These are phyloP conservation scores for Rhinoderma darwinii DNA, from an alignment of 2,113 vertebrate species.

Conservation along the genomic window DNA sequence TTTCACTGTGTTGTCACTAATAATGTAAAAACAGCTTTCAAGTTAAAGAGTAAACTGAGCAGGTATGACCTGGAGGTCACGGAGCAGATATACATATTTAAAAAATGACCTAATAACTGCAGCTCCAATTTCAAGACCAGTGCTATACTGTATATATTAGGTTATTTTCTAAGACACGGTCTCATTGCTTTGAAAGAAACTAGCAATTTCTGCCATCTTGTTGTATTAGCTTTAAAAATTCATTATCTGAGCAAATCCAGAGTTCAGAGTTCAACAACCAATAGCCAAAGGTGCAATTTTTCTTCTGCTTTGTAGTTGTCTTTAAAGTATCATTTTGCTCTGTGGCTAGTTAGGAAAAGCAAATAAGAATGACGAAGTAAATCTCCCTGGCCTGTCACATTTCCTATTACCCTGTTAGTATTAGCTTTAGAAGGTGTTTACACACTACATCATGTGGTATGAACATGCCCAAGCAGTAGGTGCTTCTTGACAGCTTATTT, in stretches of 20 bases:
- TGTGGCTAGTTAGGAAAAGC: constrained; percentile 34
- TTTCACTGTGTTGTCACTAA: constrained; percentile 47
- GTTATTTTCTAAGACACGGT: not conserved
- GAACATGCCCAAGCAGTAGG: constrained; percentile 39
- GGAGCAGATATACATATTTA: constrained; percentile 51
- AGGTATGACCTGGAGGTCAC: constrained; percentile 51
- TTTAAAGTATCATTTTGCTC: constrained; percentile 46
- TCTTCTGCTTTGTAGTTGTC: constrained; percentile 46
- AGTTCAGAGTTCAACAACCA: constrained; percentile 55
- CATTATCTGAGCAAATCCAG: constrained; percentile 47
- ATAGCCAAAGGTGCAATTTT: constrained; percentile 55
- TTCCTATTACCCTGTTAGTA: constrained; percentile 46
- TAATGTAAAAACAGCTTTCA: constrained; percentile 52
- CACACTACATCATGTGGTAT: constrained; percentile 45
- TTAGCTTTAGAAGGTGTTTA: constrained; percentile 47
- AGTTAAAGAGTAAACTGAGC: constrained; percentile 48
- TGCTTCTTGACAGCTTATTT: constrained; percentile 35
- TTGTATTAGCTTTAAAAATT: constrained; percentile 47
- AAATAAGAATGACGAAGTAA: constrained; percentile 55
- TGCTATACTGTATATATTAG: constrained; percentile 21
- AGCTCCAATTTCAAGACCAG: constrained; percentile 42
- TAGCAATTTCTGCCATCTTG: constrained; percentile 13
- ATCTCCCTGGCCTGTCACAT: constrained; percentile 47
- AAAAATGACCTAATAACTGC: constrained; percentile 46
- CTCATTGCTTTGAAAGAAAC: not conserved